Base-by-base conservation (phyloP, 2,113 vertebrate genomes). In the Varanus salvator region DNA sequence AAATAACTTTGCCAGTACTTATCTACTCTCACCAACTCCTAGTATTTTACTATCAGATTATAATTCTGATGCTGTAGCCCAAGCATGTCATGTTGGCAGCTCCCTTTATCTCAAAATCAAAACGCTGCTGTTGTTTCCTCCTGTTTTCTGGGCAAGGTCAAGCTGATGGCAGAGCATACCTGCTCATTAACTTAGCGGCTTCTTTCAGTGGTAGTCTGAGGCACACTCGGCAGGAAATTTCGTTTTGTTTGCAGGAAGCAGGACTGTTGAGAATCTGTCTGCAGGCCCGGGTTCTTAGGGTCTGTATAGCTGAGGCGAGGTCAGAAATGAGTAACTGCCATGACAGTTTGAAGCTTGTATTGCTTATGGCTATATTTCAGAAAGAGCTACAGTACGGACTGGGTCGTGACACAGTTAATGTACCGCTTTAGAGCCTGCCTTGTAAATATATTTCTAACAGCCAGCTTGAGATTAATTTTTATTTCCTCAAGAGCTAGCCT, bases 21-120 rank as follows among this genome's bases (percentile, higher is more conserved):
- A 2, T 91, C 38, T 75, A 29, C 87, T 38, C 75, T 9, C 3
- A 76, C 66, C 89, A 44, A 78, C 66, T 88, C 7, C 4, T 17
- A 78, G 80, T n/a, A 25, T 84, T 87, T 90, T 81, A 31, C 78
- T 91, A 89, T 91, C 87, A 88, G 23, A 69, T 64, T 78, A n/a
- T 66, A 1, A 85, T 84, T 29, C 60, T 50, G 77, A 0, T 3
- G 0, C 66, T 0, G 6, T 78, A 68, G 38, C 87, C 5, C 2
- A 76, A 60, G 34, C 60, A n/a, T 15, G 0, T 15, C 88, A 15
- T 9, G 27, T 82, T 93, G 88, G 87, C 85, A 84, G 38, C 19
- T 23, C 19, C 48, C 4, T 0, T 6, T 82, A 8, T 15, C 14
- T n/a, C 54, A 86, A 66, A n/a, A 38, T 54, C 68, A 34, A 6